Conservation (phyloP, 2,797 vertebrate species). For the Cheirogaleus major region DNA sequence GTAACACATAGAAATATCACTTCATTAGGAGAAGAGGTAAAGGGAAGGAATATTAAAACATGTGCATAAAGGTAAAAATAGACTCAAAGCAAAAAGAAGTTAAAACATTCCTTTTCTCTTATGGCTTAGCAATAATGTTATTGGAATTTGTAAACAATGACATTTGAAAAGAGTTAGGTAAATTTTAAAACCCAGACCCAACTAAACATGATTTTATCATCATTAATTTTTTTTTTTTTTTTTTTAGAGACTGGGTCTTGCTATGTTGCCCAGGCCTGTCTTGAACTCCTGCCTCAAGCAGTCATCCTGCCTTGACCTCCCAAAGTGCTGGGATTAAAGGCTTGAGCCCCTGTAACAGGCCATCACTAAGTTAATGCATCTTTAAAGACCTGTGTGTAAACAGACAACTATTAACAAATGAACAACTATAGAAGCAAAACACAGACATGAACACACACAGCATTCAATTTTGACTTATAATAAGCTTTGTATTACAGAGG, state of each 20-base stretch:
- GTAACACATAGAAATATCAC: neutral
- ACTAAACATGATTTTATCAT: conserved; percentile 2
- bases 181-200: conserved; percentile 19
- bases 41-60: conserved; percentile 21
- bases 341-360: neutral
- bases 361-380: neutral
- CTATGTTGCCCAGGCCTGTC: neutral
- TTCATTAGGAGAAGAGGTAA: neutral
- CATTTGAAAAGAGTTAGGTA: conserved; percentile 22
- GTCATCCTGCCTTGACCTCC: too few relatives aligned
- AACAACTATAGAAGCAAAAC: conserved; percentile 66
- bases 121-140: neutral
- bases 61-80: neutral
- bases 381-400: conserved; percentile 62
- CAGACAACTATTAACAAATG: conserved; percentile 68
- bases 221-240: neutral
- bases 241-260: neutral
- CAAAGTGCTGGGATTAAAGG: neutral
- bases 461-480: conserved; percentile 49
- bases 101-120: neutral
- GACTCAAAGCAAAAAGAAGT: neutral
- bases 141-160: conserved; percentile 45
- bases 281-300: neutral
- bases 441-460: neutral
- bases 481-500: conserved; percentile 60